phyloP scores from a whole-genome alignment of 2,888 invertebrate genomes.

The Chironomus riparius region DNA sequence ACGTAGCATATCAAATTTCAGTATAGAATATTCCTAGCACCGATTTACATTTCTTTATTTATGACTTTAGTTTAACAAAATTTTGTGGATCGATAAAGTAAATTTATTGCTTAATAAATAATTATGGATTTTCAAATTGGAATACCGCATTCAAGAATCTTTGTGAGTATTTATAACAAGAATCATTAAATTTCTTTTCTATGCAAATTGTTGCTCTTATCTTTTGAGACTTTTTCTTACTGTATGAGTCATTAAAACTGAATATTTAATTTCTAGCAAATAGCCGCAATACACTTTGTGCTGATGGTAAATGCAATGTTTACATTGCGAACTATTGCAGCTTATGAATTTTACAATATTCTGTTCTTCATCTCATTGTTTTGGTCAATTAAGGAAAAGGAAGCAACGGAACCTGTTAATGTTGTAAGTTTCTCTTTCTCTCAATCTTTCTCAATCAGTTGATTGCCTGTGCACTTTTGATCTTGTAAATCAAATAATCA shows the following conservation, averaged over 20 bases:
- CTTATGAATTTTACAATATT: conserved; percentile 41
- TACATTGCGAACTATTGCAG: conserved; percentile 37
- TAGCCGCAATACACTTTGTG: conserved; percentile 36
- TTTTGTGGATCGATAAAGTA: too few species aligned
- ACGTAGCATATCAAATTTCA: too few species aligned
- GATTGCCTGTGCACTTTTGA: not conserved
- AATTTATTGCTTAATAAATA: too few species aligned
- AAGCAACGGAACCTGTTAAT: conserved; percentile 40
- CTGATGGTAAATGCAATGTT: conserved; percentile 41
- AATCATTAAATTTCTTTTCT: too few species aligned
- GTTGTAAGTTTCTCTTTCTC: conserved; percentile 35
- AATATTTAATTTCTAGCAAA: not conserved
- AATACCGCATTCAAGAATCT: not conserved
- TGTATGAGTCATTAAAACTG: not conserved
- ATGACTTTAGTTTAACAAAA: too few species aligned
- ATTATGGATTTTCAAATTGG: not conserved
- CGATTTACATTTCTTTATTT: too few species aligned
- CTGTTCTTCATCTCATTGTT: conserved; percentile 40
- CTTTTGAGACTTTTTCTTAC: not conserved
- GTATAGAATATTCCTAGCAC: too few species aligned
- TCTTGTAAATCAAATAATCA: not conserved
- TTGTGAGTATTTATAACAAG: not conserved
- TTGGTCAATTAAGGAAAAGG: conserved; percentile 42
- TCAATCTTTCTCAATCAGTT: too few species aligned
- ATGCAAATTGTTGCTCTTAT: too few species aligned